Base-by-base conservation (phyloP, 2,888 invertebrate species). In the Chironomus tentans region DNA sequence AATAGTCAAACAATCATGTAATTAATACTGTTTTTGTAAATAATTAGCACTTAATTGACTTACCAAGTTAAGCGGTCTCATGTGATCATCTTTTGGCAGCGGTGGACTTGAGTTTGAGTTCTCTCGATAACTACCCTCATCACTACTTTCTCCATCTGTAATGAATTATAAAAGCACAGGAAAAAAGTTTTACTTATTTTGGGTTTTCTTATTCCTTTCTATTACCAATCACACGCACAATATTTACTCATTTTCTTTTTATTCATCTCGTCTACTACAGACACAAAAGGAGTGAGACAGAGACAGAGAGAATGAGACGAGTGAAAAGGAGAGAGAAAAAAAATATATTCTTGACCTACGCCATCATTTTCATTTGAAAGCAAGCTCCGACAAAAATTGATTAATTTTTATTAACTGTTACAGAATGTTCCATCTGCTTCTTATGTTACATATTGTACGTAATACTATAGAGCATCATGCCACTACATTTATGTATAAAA, bases 11-110 rank as follows among this genome's bases (percentile, higher is more conserved):
- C 12, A 13, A 50, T 13, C 2, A n/a, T n/a, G n/a, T n/a, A n/a
- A n/a, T 65, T 65, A 65, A n/a, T 24, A 24, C 15, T 50, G 12
- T 15, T 15, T 56, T 2, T 56, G n/a, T 56, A 2, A 13, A 65
- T 13, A 72, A 24, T n/a, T 6, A 46, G 3, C 6, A 38, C 10
- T 2, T 38, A 38, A 21, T 24, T 56, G 50, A 77, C 77, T 78
- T 77, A 78, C 78, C 77, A 78, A 77, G 75, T 78, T 77, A 28
- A 78, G 76, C n/a, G 77, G 76, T 68, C 77, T 72, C 24, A 77
- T 77, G 22, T 68, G 70, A 48, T 70, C 76, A 47, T 70, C 68
- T 47, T 77, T 68, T 68, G 6, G 75, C 28, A 21, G 61, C n/a
- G 68, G 70, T 21, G 74, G 75, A 65, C 77, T 76, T 21, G 76